Conservation (phyloP, 2,888 invertebrate genomes). For the Habrosyne pyritoides region DNA sequence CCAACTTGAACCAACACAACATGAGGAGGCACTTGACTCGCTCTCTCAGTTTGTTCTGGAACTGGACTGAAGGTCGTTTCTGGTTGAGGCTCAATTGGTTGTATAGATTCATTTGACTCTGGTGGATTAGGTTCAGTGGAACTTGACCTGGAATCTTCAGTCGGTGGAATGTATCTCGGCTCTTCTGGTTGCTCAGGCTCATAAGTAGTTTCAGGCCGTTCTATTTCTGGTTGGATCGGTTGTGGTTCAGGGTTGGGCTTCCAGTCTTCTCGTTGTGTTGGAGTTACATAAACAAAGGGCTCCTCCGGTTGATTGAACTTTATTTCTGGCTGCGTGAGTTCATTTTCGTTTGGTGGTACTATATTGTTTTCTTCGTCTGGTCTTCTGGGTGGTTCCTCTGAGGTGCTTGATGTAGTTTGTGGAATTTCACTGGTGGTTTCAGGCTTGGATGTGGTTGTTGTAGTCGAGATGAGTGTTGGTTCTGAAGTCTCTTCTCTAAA, state of each 20-base stretch:
- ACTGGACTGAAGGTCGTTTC: conserved; percentile 43
- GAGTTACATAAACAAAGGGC: conserved; percentile 12
- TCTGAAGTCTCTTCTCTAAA: conserved; percentile 56
- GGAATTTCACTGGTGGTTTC: conserved; percentile 25
- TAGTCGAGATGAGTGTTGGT: conserved; percentile 23
- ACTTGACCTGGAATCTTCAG: conserved; percentile 14
- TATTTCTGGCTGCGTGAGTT: not conserved
- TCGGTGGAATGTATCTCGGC: conserved; percentile 19
- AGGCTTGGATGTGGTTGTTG: conserved; percentile 25
- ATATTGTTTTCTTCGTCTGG: conserved; percentile 17
- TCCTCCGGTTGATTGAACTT: not conserved
- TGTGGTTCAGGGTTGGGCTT: conserved; percentile 19
- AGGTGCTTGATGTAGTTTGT: conserved; percentile 13
- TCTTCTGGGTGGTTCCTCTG: not conserved
- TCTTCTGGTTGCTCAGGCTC: conserved; percentile 22
- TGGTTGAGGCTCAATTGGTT: conserved; percentile 19
- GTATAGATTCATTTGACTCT: conserved; percentile 24
- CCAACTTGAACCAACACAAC: conserved; percentile 47
- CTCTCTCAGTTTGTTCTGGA: conserved; percentile 27
- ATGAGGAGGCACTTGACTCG: conserved; percentile 35
- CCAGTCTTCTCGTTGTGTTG: conserved; percentile 25
- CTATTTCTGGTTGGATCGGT: conserved; percentile 21
- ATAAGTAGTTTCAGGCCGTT: conserved; percentile 17
- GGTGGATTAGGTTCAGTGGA: conserved; percentile 21
- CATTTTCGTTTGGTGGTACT: conserved; percentile 6